Base-by-base conservation (phyloP, 1,140 invertebrate species). In the Lepidurus apus region DNA sequence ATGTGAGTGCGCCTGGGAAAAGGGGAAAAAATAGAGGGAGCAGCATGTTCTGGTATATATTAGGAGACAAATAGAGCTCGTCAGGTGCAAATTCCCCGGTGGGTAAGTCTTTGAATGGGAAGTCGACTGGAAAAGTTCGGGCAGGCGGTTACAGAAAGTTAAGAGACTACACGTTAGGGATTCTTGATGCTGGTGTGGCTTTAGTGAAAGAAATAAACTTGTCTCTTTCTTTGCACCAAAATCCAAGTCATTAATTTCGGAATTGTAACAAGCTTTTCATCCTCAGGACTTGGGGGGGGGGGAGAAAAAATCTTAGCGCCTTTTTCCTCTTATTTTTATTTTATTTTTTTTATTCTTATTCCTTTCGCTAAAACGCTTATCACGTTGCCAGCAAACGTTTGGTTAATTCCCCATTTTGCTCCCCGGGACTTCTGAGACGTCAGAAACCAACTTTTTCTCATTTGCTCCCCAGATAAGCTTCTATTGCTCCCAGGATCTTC, bases 191-290 rank as follows among this genome's bases (percentile, higher is more conserved):
- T 65, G 21, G 53, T 65, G 53, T 13, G 13, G 53, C 53, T 65
- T 65, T 1, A 13, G 9, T 65, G 21, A 65, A 65, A 65, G 53
- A 65, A 65, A 65, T 65, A 65, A 65, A 65, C 53, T 65, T 65
- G 53, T 65, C 53, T 65, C n/a, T 7, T 65, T 17, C 21, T 65
- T 21, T 17, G 17, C 53, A 17, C 53, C 21, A 7, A 21, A 65
- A 65, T 65, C 53, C 53, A 65, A 65, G 21, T 17, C 53, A 65
- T 65, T 65, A 65, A 65, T 65, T 65, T 21, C 53, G 17, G 17
- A 17, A 65, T 65, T 65, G 53, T 65, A 65, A 65, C 53, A 65
- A 65, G 53, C 53, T 65, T 65, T 65, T 65, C 53, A 65, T 65
- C 53, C 34, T 65, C 53, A 65, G 3, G 13, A 65, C 34, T 34